phyloP scores from a whole-genome alignment of 92 coral and sea anemone species.

The Phenganax marumi region DNA sequence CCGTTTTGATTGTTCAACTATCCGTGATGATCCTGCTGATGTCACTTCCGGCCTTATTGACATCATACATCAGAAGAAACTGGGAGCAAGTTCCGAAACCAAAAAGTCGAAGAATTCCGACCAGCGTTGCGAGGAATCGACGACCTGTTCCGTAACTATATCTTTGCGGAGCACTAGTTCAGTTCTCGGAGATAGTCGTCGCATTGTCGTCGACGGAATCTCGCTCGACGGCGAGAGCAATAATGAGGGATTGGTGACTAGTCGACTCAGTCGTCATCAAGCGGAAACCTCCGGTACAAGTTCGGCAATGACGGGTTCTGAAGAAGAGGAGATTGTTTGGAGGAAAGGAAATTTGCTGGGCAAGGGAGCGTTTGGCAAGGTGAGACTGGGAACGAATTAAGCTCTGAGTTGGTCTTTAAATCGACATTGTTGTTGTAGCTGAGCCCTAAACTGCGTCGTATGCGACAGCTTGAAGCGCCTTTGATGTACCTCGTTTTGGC shows the following conservation, averaged over 20 bases:
- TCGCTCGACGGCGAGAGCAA: slow-evolving; percentile 31
- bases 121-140: neutral
- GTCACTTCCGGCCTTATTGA: slow-evolving; percentile 65
- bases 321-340: slow-evolving; percentile 92
- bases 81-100: slow-evolving; percentile 44
- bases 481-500: no score
- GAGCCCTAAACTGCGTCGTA: no score
- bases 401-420: no score
- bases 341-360: slow-evolving; percentile 91
- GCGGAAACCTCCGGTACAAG: slow-evolving; percentile 38
- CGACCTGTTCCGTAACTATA: slow-evolving; percentile 25
- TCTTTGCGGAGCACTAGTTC: neutral
- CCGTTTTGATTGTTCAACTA: slow-evolving; percentile 47
- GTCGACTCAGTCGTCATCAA: slow-evolving; percentile 72
- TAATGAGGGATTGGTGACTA: slow-evolving; percentile 45
- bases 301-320: slow-evolving; percentile 43
- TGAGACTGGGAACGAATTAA: slow-evolving; percentile 27
- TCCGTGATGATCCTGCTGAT: slow-evolving; percentile 45
- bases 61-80: slow-evolving; percentile 49
- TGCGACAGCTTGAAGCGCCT: no score
- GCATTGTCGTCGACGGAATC: neutral
- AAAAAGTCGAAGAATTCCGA: neutral
- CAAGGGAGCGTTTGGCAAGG: slow-evolving; percentile 97
- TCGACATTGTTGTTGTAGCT: no score
- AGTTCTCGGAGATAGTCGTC: neutral